phyloP scores from a whole-genome alignment of 1,140 invertebrate species.

The Achatina immaculata region DNA sequence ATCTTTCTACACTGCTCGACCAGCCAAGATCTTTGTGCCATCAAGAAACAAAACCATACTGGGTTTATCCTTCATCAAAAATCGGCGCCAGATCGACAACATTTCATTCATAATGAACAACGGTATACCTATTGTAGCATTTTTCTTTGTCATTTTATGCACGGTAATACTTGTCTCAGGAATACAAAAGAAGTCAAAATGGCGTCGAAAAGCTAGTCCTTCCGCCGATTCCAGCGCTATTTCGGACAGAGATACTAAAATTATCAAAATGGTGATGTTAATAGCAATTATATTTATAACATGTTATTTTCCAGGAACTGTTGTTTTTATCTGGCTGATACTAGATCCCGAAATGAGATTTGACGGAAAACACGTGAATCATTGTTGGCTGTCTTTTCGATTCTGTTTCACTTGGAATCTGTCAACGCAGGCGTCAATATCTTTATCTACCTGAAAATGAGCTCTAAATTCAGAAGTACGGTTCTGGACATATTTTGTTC shows the following conservation, averaged over 20 bases:
- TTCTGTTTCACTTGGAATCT: conserved; percentile 1
- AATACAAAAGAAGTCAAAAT: neutral
- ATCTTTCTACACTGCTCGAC: neutral
- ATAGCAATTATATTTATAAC: conserved; percentile 11
- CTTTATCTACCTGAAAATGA: conserved; percentile 24
- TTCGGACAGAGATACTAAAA: neutral
- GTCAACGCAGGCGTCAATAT: conserved; percentile 25
- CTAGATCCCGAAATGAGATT: conserved; percentile 24
- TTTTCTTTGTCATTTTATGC: neutral
- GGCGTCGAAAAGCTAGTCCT: neutral
- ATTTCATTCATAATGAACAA: neutral
- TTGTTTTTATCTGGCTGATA: neutral
- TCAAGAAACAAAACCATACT: conserved; percentile 6
- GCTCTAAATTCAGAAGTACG: neutral
- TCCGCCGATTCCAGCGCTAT: neutral
- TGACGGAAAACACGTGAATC: neutral
- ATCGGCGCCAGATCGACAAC: neutral
- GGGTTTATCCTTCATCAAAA: neutral
- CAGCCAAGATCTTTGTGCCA: neutral
- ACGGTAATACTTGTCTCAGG: neutral
- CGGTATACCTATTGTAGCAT: neutral
- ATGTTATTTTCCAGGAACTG: neutral
- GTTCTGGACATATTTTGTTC: neutral
- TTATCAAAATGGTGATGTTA: conserved; percentile 11
- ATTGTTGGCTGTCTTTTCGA: neutral